Evolutionary conservation across 2,113 vertebrate species (phyloP), one percentile per base, ranked within the genome.

Genomic region (Oophaga pumilio): DNA sequence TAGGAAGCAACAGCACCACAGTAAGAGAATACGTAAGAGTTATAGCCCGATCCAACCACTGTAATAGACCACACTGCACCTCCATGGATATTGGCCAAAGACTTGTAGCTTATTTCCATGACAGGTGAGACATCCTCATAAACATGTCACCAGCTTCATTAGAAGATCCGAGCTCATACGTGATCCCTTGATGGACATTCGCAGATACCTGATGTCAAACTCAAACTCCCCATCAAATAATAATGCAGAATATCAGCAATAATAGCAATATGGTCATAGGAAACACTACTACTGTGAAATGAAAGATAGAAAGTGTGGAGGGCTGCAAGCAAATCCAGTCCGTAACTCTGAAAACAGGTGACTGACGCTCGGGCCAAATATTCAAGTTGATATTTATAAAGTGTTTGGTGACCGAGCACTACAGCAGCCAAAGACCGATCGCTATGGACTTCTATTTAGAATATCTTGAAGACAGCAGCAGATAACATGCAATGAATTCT

Each of bases 331-430:
- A 26, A 73, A 87, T 52, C 69, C 64, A 57, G 13, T 80, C 76
- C 85, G 81, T 28, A 69, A 71, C 18, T 28, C 6, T 11, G 20
- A 9, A 59, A 81, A 57, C 85, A 81, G 77, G 62, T 87, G 77
- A 78, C 53, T 8, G 64, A n/a, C 17, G n/a, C 18, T 9, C 15
- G 3, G 15, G 64, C 76, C 62, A 87, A 80, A 71, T 2, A 80
- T 22, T 87, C 52, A n/a, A 59, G 4, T 17, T 22, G 60, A 60
- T 69, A 87, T 81, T 80, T 71, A 87, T 73, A 74, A 83, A 50
- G 43, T 69, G 43, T 26, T 43, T 60, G 78, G 57, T 53, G 28
- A 7, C 6, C 5, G 49, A 64, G n/a, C 80, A 52, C 52, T 52
- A 24, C 13, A 6, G 43, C 43, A 53, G 81, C 62, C 81, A 82